Base-by-base conservation (phyloP, 2,797 vertebrate species). In the Coregonus ussuriensis region DNA sequence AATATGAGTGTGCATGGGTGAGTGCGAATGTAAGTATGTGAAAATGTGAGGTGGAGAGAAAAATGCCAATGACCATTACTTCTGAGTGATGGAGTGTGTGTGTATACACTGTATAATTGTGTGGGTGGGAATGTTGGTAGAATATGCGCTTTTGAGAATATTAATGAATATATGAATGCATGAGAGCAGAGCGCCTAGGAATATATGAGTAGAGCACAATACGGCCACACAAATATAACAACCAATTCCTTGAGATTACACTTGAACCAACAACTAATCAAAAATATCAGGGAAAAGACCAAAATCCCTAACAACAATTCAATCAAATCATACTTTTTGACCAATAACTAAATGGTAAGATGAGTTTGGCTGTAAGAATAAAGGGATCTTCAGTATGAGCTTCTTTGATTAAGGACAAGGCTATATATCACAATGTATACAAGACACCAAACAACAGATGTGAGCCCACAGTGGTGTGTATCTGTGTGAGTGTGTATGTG, bases 401-500 rank as follows among this genome's bases (percentile, higher is more conserved):
- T 65, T 31, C 6, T 29, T 15, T 68, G 25, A 33, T 68, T 18
- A 16, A 31, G 31, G 33, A 31, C 33, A 37, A 68, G 33, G 5
- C 4, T 33, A 37, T 37, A 15, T 15, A 33, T 18, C 16, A 68
- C 33, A 2, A 18, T 47, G 41, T 70, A n/a, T 35, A 25, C 25
- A 52, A 18, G 74, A 51, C 6, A 18, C 47, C 16, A 18, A 54
- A 54, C 53, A 54, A 54, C 6, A 21, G n/a, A 62, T 18, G 7
- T 21, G n/a, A n/a, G 56, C n/a, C 56, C 7, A 21, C 56, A 62
- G 56, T n/a, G 18, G 7, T 59, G 56, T 59, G 5, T 37, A 7
- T 66, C 56, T 81, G 69, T 75, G 77, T 78, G 68, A 71, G 77
- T 63, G 62, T 75, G 74, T 75, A 35, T 72, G 67, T 70, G 78